These are phyloP conservation scores for Phaenicophaeus curvirostris DNA, from an alignment of 2,797 vertebrate species.

Conservation along the genomic window DNA sequence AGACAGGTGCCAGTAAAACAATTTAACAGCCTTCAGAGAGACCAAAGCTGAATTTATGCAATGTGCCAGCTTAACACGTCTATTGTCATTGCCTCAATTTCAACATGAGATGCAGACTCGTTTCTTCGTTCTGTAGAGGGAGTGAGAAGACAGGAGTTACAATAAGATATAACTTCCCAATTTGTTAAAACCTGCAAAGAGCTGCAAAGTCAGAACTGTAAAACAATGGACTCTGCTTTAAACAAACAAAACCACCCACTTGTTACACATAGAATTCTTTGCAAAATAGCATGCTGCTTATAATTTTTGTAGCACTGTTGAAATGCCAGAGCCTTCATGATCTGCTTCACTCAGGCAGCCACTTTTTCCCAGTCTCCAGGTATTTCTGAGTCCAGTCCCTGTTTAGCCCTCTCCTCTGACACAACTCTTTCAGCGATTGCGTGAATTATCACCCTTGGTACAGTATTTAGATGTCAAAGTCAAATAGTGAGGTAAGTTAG, in stretches of 20 bases:
- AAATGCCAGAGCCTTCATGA: background rate
- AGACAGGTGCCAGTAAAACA: constrained; percentile 15
- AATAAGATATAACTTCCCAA: background rate
- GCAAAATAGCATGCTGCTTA: background rate
- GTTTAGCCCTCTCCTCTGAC: background rate
- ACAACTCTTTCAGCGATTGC: background rate
- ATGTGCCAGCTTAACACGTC: background rate
- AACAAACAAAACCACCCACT: background rate
- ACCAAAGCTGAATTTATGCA: background rate
- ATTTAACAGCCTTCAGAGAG: background rate
- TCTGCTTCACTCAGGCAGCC: background rate
- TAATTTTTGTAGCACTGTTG: background rate
- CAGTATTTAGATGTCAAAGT: background rate
- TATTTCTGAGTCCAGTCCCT: background rate
- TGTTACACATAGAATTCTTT: background rate
- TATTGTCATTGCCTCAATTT: background rate
- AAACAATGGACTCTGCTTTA: background rate
- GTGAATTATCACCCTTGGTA: background rate
- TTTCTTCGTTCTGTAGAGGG: background rate
- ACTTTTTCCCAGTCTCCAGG: background rate
- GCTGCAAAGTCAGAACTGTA: background rate
- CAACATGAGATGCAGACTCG: background rate
- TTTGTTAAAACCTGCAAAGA: background rate
- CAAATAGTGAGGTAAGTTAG: background rate
- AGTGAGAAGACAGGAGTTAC: background rate